phyloP scores from a whole-genome alignment of 2,113 vertebrate genomes.

The Campylorhamphus procurvoides region DNA sequence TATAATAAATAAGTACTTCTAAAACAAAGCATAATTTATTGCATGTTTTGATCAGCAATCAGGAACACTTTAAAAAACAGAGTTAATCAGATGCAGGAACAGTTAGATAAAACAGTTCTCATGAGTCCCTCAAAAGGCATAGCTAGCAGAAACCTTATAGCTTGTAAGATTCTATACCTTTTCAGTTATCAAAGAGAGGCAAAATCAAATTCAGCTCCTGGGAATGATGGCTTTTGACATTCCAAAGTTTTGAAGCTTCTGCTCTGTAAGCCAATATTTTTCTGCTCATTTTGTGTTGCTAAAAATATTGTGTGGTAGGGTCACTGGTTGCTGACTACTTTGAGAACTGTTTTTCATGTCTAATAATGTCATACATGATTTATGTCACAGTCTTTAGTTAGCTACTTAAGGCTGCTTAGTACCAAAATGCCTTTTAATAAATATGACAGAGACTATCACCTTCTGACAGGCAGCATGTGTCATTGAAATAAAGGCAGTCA shows the following conservation, averaged over 20 bases:
- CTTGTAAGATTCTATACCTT: background rate
- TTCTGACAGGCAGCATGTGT: slow-evolving; percentile 40
- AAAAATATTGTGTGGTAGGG: background rate
- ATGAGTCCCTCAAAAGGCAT: background rate
- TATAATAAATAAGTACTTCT: background rate
- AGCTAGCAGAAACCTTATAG: background rate
- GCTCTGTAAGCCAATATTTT: background rate
- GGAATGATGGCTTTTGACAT: background rate
- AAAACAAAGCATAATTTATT: background rate
- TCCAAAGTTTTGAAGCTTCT: background rate
- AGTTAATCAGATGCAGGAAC: background rate
- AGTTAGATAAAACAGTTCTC: background rate
- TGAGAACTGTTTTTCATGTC: background rate
- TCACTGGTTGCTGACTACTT: background rate
- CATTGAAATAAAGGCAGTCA: slow-evolving; percentile 1
- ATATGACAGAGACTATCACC: slow-evolving; percentile 36
- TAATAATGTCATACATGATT: background rate
- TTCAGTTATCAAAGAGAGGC: background rate
- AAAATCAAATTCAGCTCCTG: background rate
- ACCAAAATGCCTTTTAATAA: slow-evolving; percentile 34
- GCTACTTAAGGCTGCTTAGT: slow-evolving; percentile 16
- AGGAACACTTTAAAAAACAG: background rate
- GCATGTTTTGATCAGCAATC: background rate
- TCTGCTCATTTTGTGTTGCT: background rate
- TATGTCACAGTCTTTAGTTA: background rate